Base-by-base conservation (phyloP, 2,113 vertebrate species). In the Gobio gobio region DNA sequence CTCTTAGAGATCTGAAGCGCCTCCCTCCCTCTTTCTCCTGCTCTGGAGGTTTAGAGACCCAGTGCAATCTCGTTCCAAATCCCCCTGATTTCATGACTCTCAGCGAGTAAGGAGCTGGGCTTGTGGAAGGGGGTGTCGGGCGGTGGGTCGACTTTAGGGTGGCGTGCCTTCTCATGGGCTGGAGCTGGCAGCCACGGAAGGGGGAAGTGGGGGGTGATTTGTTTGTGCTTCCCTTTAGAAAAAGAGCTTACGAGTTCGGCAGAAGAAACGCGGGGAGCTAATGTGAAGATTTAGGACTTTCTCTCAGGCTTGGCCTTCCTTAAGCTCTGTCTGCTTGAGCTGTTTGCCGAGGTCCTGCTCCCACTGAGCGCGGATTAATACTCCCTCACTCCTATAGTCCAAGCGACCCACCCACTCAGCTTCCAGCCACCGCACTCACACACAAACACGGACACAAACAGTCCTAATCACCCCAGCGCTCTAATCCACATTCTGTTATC, bases 361-460 rank as follows among this genome's bases (percentile, higher is more conserved):
- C 92, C 93, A 95, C 95, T 99, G 97, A 99, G 97, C 96, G 94
- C 94, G 95, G 97, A 99, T 99, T 99, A 99, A 97, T 96, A 96
- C 96, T 96, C 96, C 96, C 96, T 96, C 96, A 93, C 87, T 88
- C 63, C 74, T 75, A 49, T 13, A 72, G 84, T 78, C 84, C 85
- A 24, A 79, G 84, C 58, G 70, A 72, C 64, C 47, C 45, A 72
- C 80, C 43, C 79, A 68, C 20, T 59, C 83, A 45, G 33, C 58
- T 73, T 56, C 49, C 64, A 43, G 16, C 68, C 85, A 64, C 24
- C 45, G 24, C 49, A 64, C 70, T 82, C 61, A 20, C 86, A 87
- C 78, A 79, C 79, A 79, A 75, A 76, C 64, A 49, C 13, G 9
- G 78, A 84, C 82, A 82, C 81, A 86, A 70, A 80, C 76, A 86